Base-by-base conservation (phyloP, 2,113 vertebrate genomes). In the Ahaetulla prasina region DNA sequence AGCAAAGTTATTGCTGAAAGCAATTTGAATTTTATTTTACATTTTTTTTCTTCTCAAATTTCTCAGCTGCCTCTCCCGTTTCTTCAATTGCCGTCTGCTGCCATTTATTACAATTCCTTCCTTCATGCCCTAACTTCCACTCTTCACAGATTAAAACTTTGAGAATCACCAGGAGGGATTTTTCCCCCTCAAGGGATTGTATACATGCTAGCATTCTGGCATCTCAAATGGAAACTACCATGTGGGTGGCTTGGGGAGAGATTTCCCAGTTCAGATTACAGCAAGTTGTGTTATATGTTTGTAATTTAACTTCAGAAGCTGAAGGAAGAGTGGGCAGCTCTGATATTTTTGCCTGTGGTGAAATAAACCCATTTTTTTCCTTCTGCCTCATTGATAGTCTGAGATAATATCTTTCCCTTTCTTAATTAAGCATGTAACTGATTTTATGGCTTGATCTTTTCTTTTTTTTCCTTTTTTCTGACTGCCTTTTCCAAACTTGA, bases 351-450 rank as follows among this genome's bases (percentile, higher is more conserved):
- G 94, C 95, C 95, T 92, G 94, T 95, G 92, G 95, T 96, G 92
- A 97, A 94, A 96, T 52, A 94, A 94, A 92, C 87, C 39, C 89
- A 43, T 95, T 95, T 94, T 91, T 84, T 30, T 22, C 1, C 50
- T 18, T 22, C 87, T 94, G 94, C 50, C 74, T 96, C 63, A 94
- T 96, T 96, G 96, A 94, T 95, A 96, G 96, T 95, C 94, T 93
- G 52, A 91, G 91, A 96, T 96, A 96, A 94, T 96, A 96, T 89
- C 88, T 95, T 3, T 90, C 90, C 45, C 25, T 18, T 35, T 92
- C 94, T 95, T 97, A 94, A 96, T 96, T 96, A 96, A 95, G 95
- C 95, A 96, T 97, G 93, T 96, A 96, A 96, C 95, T 96, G 0
- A 96, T 92, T 96, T 94, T 91, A 95, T 96, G 95, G 53, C 94